Base-by-base conservation (phyloP, 2,797 vertebrate genomes). In the Hozukius guyotensis region DNA sequence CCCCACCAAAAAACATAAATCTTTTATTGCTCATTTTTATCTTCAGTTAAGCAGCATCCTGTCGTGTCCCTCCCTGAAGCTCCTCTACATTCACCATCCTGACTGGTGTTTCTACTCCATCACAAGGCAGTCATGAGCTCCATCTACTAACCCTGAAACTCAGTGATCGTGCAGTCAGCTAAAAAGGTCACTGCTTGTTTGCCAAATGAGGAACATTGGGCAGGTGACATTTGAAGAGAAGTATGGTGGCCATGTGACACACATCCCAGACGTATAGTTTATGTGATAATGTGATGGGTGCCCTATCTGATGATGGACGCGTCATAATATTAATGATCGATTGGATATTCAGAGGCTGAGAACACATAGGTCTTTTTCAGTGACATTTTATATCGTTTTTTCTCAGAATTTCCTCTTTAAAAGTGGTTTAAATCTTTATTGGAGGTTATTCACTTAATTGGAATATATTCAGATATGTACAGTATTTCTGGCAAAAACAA, bases 81-180 rank as follows among this genome's bases (percentile, higher is more conserved):
- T 31, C 36, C 18, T n/a, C 18, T 6, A 24, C 2, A 29, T 68
- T n/a, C 20, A 20, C 13, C 13, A 59, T n/a, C 31, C 20, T 52
- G 68, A 53, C n/a, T 12, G 14, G 55, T 49, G 56, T 53, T 14
- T 32, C 42, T 38, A 13, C 32, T 46, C 61, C 46, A 77, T 69
- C 81, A 73, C 65, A 68, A 72, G 65, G 68, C 64, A 59, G 68
- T 74, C 74, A 68, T 78, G 38, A 80, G 65, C 73, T 60, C 59
- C 16, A 2, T 25, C 53, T 7, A 32, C 4, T 10, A 22, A 64
- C 2, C 29, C 2, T 22, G 7, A 60, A 52, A 36, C 56, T 42
- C 25, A 16, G 55, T 49, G 27, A 24, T 14, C 4, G 1, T 9
- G n/a, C 14, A 32, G 20, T 24, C 66, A 3, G 2, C 49, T 56